phyloP scores from a whole-genome alignment of 1,140 invertebrate species.

The Drosophila nannoptera region DNA sequence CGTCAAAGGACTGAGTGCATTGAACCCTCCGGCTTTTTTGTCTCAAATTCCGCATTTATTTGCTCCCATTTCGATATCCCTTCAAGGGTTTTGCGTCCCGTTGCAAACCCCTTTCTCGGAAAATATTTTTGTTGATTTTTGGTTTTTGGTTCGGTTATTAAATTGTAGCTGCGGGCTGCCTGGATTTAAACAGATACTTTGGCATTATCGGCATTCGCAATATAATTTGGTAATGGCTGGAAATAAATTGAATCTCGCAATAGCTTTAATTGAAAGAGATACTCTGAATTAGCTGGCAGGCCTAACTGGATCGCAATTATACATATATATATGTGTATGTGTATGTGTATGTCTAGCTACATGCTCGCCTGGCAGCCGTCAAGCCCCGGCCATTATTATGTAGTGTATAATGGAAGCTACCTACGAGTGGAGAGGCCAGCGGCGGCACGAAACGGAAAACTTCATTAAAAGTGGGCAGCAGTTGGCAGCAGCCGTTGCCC shows the following conservation, averaged over 20 bases:
- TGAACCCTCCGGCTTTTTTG: too few relatives aligned
- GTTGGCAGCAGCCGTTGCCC: constrained; percentile 46
- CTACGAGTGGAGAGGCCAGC: constrained; percentile 27
- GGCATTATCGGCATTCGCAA: neutral
- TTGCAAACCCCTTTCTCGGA: too few relatives aligned
- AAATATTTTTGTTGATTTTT: neutral
- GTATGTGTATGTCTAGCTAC: neutral
- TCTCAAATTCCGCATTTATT: too few relatives aligned
- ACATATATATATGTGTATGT: neutral
- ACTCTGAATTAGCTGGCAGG: neutral
- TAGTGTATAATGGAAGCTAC: constrained; percentile 30
- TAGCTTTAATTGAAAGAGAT: neutral
- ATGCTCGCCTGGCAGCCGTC: neutral
- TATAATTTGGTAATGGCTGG: neutral
- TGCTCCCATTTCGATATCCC: too few relatives aligned
- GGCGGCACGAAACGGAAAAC: constrained; percentile 68
- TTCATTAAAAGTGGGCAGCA: constrained; percentile 77
- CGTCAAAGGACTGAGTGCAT: too few relatives aligned
- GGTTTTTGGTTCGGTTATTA: neutral
- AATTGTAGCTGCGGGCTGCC: neutral
- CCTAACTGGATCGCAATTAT: neutral
- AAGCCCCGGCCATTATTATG: constrained; percentile 1
- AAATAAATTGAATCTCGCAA: neutral
- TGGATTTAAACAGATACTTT: neutral
- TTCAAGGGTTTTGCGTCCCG: too few relatives aligned